phyloP scores from a whole-genome alignment of 1,140 invertebrate species.

The Drosophila grimshawi region DNA sequence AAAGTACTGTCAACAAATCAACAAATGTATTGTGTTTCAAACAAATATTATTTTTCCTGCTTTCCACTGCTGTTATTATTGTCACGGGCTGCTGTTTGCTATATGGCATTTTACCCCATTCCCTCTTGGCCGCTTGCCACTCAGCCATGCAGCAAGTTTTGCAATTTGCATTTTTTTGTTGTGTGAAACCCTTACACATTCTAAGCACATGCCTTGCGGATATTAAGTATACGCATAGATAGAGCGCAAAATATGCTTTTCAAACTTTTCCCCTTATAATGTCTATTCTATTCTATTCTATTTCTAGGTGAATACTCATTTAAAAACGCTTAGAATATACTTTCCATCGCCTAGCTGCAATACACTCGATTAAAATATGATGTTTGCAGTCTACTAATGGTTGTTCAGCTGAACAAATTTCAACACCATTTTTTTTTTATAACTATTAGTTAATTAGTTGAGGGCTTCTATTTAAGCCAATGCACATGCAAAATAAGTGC shows the following conservation, averaged over 20 bases:
- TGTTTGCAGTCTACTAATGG: no score
- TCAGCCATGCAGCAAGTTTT: slow-evolving; percentile 5
- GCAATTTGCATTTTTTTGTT: neutral
- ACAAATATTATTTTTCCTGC: slow-evolving; percentile 64
- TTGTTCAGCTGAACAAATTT: no score
- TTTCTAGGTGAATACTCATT: no score
- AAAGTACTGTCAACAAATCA: slow-evolving; percentile 36
- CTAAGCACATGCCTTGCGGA: neutral
- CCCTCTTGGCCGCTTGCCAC: neutral
- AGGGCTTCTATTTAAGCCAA: neutral
- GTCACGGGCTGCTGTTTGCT: slow-evolving; percentile 18
- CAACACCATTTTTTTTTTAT: neutral
- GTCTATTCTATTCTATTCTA: no score
- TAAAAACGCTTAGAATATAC: no score
- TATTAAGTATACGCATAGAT: slow-evolving; percentile 28
- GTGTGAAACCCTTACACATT: neutral
- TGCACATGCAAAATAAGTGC: neutral
- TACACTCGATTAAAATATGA: no score
- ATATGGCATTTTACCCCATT: neutral
- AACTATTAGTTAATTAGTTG: neutral
- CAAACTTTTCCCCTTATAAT: no score
- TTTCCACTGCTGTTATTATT: slow-evolving; percentile 33
- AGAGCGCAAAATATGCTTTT: neutral
- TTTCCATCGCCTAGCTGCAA: no score
- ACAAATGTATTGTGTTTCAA: slow-evolving; percentile 55